These are phyloP conservation scores for Colistium nudipinnis DNA, from an alignment of 2,113 vertebrate species.

Conservation along the genomic window DNA sequence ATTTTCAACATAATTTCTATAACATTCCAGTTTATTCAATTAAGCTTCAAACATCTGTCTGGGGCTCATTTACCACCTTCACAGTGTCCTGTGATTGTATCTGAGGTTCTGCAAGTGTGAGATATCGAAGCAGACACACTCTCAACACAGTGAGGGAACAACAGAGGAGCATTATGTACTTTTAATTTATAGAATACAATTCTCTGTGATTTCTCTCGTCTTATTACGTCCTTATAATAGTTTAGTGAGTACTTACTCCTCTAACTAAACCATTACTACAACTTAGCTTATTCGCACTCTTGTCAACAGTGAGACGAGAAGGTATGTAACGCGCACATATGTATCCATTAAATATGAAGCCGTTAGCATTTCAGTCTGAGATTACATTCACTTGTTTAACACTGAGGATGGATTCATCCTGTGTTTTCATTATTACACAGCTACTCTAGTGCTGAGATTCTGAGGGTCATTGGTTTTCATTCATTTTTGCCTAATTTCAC, in stretches of 20 bases:
- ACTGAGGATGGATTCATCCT: background rate
- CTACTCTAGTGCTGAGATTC: too few relatives aligned
- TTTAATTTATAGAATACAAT: conserved; percentile 33
- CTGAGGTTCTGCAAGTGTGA: conserved; percentile 18
- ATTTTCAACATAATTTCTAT: conserved; percentile 11
- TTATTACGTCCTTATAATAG: background rate
- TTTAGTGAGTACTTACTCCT: background rate
- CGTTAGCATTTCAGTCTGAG: background rate
- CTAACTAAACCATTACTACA: background rate
- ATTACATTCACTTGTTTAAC: background rate
- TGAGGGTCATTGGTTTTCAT: background rate
- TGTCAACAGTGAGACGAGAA: background rate
- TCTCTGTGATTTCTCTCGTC: conserved; percentile 3
- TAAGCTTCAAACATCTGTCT: conserved; percentile 45
- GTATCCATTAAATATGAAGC: background rate
- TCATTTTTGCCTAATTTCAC: background rate
- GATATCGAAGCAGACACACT: conserved; percentile 27
- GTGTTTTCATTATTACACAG: background rate
- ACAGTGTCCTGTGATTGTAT: conserved; percentile 15
- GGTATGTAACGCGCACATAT: background rate
- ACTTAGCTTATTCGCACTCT: background rate
- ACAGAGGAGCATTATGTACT: conserved; percentile 15
- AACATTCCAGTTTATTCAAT: conserved; percentile 39
- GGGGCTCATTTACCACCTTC: conserved; percentile 51
- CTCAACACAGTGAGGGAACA: conserved; percentile 1